Percentiles rank a stretch among this genome's conserved stretches.
phyloP scores from a whole-genome alignment of 2,113 vertebrate genomes.

The Neolamprologus kungweensis region DNA sequence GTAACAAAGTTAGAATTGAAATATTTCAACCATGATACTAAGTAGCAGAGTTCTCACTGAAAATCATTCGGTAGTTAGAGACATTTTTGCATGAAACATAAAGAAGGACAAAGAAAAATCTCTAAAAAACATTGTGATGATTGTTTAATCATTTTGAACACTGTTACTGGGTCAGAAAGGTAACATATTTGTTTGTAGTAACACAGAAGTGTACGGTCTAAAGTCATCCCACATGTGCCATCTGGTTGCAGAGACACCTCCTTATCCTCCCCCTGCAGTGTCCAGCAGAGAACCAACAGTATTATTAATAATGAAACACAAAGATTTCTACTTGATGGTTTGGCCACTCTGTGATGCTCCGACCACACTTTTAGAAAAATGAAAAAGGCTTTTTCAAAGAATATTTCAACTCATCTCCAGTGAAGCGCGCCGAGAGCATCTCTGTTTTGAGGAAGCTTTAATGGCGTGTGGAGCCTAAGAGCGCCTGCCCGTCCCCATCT shows the following conservation, averaged over 20 bases:
- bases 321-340: slow-evolving; percentile 42
- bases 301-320: slow-evolving; percentile 54
- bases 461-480: not conserved
- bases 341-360: not conserved
- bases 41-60: not conserved
- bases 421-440: slow-evolving; percentile 44
- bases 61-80: accelerated
- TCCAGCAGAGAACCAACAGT: not conserved
- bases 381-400: slow-evolving; percentile 37
- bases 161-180: not conserved
- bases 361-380: slow-evolving; percentile 44
- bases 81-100: not conserved
- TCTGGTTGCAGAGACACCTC: not conserved
- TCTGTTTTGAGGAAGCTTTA: slow-evolving; percentile 37
- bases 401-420: slow-evolving; percentile 26
- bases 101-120: not conserved
- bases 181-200: not conserved
- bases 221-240: not conserved
- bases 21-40: accelerated
- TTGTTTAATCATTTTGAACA: not conserved
- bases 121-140: not conserved
- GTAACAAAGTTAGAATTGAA: not conserved
- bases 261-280: not conserved
- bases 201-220: not conserved
- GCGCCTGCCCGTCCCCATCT: not conserved